Conservation (phyloP, 2,113 vertebrate genomes). For the Scomber scombrus region DNA sequence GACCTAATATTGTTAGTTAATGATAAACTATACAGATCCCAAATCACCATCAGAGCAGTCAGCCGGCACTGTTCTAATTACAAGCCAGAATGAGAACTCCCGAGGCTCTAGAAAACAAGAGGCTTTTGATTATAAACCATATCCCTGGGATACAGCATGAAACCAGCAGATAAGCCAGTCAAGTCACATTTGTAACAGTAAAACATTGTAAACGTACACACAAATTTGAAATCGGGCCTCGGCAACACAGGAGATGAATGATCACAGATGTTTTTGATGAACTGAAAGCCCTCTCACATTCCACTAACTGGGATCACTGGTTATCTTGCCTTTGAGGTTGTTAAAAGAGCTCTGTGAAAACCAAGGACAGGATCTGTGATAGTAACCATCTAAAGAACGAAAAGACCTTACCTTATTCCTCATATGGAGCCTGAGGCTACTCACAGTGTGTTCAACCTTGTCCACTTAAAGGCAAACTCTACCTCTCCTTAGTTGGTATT, state of each 20-base stretch:
- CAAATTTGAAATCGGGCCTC: slow-evolving; percentile 20
- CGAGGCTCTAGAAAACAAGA: no score
- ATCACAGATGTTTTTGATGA: slow-evolving; percentile 20
- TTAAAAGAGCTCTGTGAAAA: slow-evolving; percentile 22
- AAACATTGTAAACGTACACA: no score
- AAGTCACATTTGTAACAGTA: no score
- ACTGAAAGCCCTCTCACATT: not conserved
- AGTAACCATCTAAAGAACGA: not conserved
- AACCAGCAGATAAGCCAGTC: no score
- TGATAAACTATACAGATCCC: no score
- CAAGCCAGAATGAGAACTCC: no score
- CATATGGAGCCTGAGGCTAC: not conserved
- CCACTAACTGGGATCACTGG: not conserved
- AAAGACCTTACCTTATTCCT: not conserved
- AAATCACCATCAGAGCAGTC: no score
- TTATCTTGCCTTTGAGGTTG: not conserved
- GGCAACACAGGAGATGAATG: slow-evolving; percentile 20
- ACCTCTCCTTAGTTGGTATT: slow-evolving; percentile 3
- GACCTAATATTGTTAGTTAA: no score
- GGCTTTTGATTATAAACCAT: no score
- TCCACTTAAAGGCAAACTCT: not conserved
- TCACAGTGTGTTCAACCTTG: not conserved
- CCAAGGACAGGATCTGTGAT: not conserved
- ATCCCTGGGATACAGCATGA: no score
- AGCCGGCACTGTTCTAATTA: no score